These are phyloP conservation scores for Chlorodrepanis virens DNA, from an alignment of 2,113 vertebrate species.

Conservation along the genomic window DNA sequence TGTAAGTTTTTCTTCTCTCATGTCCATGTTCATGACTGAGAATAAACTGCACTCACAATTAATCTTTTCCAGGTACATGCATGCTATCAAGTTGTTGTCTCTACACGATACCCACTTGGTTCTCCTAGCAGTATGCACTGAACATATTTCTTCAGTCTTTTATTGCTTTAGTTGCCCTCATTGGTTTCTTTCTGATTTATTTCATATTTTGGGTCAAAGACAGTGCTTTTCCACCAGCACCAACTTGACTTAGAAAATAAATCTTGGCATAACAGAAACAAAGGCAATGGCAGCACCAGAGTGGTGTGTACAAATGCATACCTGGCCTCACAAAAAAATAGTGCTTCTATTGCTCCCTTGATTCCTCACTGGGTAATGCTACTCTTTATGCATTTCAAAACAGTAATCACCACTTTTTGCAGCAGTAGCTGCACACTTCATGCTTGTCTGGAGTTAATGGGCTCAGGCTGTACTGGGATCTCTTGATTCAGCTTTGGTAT, in stretches of 20 bases:
- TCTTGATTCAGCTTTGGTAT: neutral
- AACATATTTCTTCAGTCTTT: neutral
- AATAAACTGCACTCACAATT: neutral
- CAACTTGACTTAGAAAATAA: neutral
- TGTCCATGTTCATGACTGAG: neutral
- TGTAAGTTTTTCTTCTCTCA: neutral
- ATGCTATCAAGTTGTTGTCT: neutral
- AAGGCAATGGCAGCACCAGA: neutral
- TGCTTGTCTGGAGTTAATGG: neutral
- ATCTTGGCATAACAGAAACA: neutral
- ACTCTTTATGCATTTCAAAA: constrained; percentile 26
- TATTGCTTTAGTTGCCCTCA: neutral
- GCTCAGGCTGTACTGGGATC: neutral
- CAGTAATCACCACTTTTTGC: neutral
- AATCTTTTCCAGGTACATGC: neutral
- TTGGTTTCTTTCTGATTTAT: constrained; percentile 6
- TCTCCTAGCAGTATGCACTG: neutral
- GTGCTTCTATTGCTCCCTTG: neutral
- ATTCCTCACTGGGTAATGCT: neutral
- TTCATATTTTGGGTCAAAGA: neutral
- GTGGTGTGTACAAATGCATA: neutral
- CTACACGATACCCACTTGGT: neutral
- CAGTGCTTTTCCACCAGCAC: neutral
- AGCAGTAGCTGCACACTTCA: constrained; percentile 15
- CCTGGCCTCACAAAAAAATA: neutral